Evolutionary conservation across 2,113 vertebrate genomes (phyloP), one percentile per base, ranked within the genome.

Genomic region (Deroptyus accipitrinus): DNA sequence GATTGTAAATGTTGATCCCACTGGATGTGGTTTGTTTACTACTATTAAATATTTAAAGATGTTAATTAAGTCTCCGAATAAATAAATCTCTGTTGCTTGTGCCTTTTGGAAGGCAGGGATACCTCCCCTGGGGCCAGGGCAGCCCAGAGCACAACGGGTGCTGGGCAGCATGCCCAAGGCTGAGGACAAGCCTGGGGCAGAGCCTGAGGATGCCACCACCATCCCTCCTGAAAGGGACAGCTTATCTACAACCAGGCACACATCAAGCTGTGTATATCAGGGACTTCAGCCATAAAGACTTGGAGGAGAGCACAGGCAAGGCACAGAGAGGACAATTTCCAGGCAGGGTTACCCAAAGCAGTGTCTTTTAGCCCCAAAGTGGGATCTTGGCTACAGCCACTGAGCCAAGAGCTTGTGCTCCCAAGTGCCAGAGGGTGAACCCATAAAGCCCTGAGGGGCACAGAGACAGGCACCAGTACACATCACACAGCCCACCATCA

Each of bases 31-130:
- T 68, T 95, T 98, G 97, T 98, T 98, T 98, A 97, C 97, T 98
- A 97, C 97, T 97, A 92, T 97, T 98, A 98, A 97, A 98, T 98
- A 97, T 98, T 98, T 98, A 97, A 98, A 97, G 96, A 97, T 96
- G 97, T 39, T 98, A 98, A 98, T 98, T 98, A 98, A 98, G 75
- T 84, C 78, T 96, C 95, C 54, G 72, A 97, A 97, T 97, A 98
- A 97, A 97, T 96, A 98, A 97, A 96, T 95, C 77, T 64, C 55
- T 83, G 94, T 92, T 88, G 88, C 48, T 88, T 55, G 0, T 90
- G 90, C 74, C 82, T 87, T 94, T 92, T 83, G 63, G 33, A 92
- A 97, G 70, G 33, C 44, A 49, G 77, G 75, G 35, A 82, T 76
- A 41, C 63, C 72, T 76, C 86, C 82, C 81, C 42, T 1, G 1